Base-by-base conservation (phyloP, 2,113 vertebrate species). In the Fregata magnificens region DNA sequence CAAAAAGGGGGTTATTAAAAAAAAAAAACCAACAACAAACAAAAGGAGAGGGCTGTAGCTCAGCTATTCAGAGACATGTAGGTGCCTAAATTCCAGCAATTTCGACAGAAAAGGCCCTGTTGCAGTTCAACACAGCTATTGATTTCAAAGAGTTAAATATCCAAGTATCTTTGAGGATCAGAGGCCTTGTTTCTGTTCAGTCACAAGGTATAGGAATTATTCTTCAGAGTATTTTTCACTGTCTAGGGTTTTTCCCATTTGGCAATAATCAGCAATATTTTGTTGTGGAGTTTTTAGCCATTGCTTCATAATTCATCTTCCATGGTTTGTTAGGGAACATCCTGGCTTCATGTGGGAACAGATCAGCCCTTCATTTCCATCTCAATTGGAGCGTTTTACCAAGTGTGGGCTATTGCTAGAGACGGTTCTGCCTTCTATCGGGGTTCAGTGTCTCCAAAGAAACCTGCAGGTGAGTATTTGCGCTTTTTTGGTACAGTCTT, bases 271-370 rank as follows among this genome's bases (percentile, higher is more conserved):
- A 74, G 1, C 0, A 0, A 2, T 86, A 49, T 24, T 85, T 88
- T 81, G 13, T 76, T 44, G 8, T 12, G 16, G 52, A 76, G 22
- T 47, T 80, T 86, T 80, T 76, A 96, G 93, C 20, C 12, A 20
- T 11, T 88, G 34, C 38, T 92, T 77, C 44, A 49, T 20, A 82
- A 52, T 32, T 89, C 14, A 22, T 55, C 16, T 74, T 67, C 66
- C 10, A 0, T 40, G 26, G 31, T 70, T 81, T 85, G 31, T 32
- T 67, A 99, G 99, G 99, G 99, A 73, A 98, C 98, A 13, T 99
- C 99, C 17, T 99, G 99, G 99, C 99, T 99, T 59, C 99, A 99
- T 0, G 98, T 99, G 21, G 99, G 99, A 92, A 99, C 99, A 6
- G 99, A 99, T 93, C 99, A 99, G 96, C 99, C 99, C 72, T 99